A percentile compares a stretch with the other conserved stretches of the same genome.
Evolutionary conservation across 2,113 vertebrate genomes (phyloP).

Genomic region (Capreolus pygargus): DNA sequence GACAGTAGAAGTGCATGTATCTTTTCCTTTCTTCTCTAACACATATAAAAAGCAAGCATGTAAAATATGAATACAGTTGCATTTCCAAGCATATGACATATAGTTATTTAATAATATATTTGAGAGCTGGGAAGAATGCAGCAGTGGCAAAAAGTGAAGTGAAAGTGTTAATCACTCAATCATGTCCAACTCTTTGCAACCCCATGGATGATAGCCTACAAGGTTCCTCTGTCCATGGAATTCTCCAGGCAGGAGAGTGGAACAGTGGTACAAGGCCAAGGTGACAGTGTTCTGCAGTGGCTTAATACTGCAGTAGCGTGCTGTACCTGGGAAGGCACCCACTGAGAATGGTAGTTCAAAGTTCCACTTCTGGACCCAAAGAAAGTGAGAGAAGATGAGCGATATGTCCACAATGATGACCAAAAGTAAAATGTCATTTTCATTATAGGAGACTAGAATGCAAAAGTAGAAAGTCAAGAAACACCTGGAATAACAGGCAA

Average conservation of each 20-base stretch:
- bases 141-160: not conserved
- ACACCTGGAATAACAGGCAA: not conserved
- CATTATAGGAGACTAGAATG: not conserved
- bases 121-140: not conserved
- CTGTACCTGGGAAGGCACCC: not conserved
- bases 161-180: not conserved
- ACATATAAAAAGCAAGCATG: not conserved
- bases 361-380: not conserved
- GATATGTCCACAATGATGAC: not conserved
- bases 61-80: not conserved
- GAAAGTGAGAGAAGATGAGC: not conserved
- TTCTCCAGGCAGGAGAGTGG: not conserved
- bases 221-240: not conserved
- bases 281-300: not conserved
- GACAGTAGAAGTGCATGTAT: not conserved
- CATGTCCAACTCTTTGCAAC: not conserved
- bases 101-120: not conserved
- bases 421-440: not conserved
- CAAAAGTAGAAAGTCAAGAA: not conserved
- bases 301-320: not conserved
- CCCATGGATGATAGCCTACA: not conserved
- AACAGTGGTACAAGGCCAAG: not conserved
- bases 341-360: not conserved
- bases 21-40: not conserved
- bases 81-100: not conserved